Percentiles rank a stretch among this genome's conserved stretches.
phyloP scores from a whole-genome alignment of 2,888 invertebrate genomes.

The Plutella xylostella region DNA sequence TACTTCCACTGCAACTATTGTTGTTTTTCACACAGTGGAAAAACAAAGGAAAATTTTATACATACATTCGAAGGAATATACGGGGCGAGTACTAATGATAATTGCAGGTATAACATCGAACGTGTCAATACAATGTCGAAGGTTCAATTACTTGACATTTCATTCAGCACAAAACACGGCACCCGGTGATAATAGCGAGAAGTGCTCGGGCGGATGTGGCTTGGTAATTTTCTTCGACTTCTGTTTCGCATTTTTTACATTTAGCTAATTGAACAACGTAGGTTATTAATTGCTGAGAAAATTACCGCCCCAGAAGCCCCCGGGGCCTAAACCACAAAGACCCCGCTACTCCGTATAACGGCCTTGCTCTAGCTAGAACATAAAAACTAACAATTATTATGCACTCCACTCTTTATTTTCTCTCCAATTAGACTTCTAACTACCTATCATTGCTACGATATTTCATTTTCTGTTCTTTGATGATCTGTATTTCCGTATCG shows the following conservation, averaged over 20 bases:
- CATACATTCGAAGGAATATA: no score
- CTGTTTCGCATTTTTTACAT: constrained; percentile 53
- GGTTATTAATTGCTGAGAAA: constrained; percentile 63
- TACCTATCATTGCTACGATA: constrained; percentile 35
- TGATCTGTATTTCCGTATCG: constrained; percentile 25
- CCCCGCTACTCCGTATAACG: constrained; percentile 26
- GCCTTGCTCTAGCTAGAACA: constrained; percentile 31
- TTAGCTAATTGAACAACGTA: constrained; percentile 52
- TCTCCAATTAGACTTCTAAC: constrained; percentile 34
- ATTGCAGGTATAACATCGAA: not conserved
- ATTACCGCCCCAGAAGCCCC: constrained; percentile 42
- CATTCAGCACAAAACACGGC: constrained; percentile 27
- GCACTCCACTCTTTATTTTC: constrained; percentile 40
- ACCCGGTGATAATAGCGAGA: constrained; percentile 27
- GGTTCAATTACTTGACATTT: constrained; percentile 27
- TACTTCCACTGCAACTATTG: not conserved
- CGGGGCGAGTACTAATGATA: not conserved
- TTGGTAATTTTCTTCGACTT: constrained; percentile 43
- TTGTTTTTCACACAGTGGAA: not conserved
- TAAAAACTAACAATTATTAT: constrained; percentile 54
- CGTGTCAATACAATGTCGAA: not conserved
- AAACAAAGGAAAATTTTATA: no score
- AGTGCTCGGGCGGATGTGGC: constrained; percentile 33
- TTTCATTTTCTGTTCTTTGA: constrained; percentile 30
- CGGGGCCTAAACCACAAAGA: constrained; percentile 53